These are phyloP conservation scores for Catharus fuscescens DNA, from an alignment of 2,113 vertebrate genomes.

Conservation along the genomic window DNA sequence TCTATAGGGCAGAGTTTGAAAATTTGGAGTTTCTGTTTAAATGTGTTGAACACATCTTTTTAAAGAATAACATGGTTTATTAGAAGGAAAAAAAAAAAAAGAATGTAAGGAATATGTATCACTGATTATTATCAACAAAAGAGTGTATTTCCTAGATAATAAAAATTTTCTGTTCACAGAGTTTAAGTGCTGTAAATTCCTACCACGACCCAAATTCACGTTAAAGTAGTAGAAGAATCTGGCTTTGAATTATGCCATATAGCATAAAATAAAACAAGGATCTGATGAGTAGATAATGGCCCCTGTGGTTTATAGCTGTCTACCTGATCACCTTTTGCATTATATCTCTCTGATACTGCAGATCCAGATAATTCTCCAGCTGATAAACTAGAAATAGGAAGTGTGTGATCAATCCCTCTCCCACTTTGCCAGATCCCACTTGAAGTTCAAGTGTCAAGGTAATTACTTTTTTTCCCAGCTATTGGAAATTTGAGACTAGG, in stretches of 20 bases:
- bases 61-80: neutral
- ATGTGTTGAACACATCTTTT: neutral
- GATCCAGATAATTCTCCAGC: neutral
- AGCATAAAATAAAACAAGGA: neutral
- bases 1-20: neutral
- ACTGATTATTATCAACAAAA: neutral
- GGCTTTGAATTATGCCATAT: neutral
- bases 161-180: neutral
- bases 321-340: neutral
- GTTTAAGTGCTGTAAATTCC: neutral
- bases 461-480: neutral
- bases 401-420: neutral
- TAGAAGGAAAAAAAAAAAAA: neutral
- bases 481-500: neutral
- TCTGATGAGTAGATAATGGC: neutral
- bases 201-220: neutral
- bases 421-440: neutral
- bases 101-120: neutral
- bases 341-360: neutral
- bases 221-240: neutral
- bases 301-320: neutral
- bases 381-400: neutral
- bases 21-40: neutral
- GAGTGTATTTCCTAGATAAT: neutral
- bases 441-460: neutral